phyloP scores from a whole-genome alignment of 2,888 invertebrate species.

The Drosophila neotestacea region DNA sequence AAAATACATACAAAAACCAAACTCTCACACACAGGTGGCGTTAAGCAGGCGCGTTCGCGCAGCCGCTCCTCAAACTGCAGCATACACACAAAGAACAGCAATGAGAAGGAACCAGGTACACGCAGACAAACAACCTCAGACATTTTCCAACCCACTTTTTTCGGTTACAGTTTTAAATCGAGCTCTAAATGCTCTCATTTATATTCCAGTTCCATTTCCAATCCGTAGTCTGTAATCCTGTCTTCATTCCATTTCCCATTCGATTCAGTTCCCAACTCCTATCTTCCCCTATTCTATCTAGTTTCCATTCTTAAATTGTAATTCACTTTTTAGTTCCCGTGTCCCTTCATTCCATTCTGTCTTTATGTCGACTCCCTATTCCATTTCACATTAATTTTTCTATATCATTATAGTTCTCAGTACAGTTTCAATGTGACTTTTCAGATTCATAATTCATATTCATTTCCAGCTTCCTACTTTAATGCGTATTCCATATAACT shows the following conservation, averaged over 20 bases:
- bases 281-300: not conserved
- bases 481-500: not conserved
- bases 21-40: constrained; percentile 85
- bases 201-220: not conserved
- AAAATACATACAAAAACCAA: constrained; percentile 30
- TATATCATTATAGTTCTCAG: not conserved
- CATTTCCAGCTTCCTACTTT: no score
- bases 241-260: not conserved
- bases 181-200: not conserved
- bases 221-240: not conserved
- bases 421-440: not conserved
- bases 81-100: constrained; percentile 84
- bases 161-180: no score
- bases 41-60: constrained; percentile 85
- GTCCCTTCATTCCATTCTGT: not conserved
- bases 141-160: not conserved
- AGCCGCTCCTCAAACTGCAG: constrained; percentile 85
- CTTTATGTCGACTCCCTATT: no score
- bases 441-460: not conserved
- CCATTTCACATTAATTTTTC: not conserved
- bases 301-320: not conserved
- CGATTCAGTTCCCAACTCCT: not conserved
- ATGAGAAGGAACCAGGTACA: constrained; percentile 85
- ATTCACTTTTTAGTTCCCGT: not conserved
- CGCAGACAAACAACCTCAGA: constrained; percentile 17